Evolutionary conservation across 2,888 invertebrate species (phyloP), one percentile per base, ranked within the genome.

Genomic region (Xanthia togata): DNA sequence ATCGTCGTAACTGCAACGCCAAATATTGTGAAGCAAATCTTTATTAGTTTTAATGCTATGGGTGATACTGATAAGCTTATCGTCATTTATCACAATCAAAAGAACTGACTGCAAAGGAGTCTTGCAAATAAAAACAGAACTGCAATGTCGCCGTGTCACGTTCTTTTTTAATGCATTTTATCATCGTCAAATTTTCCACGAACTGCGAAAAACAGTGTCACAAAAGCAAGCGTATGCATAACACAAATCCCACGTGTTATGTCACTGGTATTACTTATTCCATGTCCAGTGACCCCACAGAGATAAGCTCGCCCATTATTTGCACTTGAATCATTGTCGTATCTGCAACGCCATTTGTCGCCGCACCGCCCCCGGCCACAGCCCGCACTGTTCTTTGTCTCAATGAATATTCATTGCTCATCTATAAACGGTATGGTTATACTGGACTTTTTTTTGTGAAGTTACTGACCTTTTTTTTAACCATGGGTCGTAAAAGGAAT

Each of bases 251-350:
- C 65, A 59, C 59, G 73, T 86, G 69, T 74, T 74, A 82, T 78
- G 86, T 55, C 57, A 65, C 64, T 73, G 62, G 81, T 79, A 84
- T 86, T 84, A 89, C 83, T 82, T 83, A 88, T 86, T 87, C 85
- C 74, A 79, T 87, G 92, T 86, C 85, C 90, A 86, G 79, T 80
- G 91, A 90, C 89, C 90, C 85, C 77, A 62, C 71, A 64, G 60
- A 89, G 91, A 92, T 93, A 93, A 92, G 92, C 90, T 76, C 80
- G 83, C 81, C 89, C 91, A 92, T 94, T 94, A 94, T 93, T 92
- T 93, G 93, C 92, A 91, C 92, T 93, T 92, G 92, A 92, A 92
- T 92, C 92, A 92, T 91, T 91, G 90, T 86, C 89, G 87, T 90
- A 91, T 91, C 90, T 91, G 85, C 87, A 86, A 76, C 86, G 91